Evolutionary conservation across 2,797 vertebrate species (phyloP), one percentile per base, ranked within the genome.

Genomic region (Apogon talboti): DNA sequence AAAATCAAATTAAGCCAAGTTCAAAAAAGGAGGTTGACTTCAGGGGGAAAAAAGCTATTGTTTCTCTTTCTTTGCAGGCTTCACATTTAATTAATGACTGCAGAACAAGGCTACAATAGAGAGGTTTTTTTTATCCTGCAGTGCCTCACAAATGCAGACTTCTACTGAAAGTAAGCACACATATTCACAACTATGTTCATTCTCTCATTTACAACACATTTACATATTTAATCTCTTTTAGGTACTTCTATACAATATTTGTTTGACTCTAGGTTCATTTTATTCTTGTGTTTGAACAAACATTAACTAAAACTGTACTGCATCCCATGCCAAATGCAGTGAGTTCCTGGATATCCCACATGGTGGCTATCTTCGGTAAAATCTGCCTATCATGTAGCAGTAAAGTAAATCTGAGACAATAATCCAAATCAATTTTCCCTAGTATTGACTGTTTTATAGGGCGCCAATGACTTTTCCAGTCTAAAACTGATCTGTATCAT

Each of bases 281-380:
- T n/a, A 24, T 42, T 13, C 13, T 40, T 50, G 33, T 48, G 44
- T 51, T 0, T 2, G 61, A 7, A 70, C 33, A 38, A 19, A 28
- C 45, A 28, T 2, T 2, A 28, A 28, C 24, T 28, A 28, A 28
- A 28, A 48, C 45, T 37, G 37, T 10, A 47, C 45, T 62, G 48
- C 45, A 64, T 79, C 74, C 59, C 51, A 57, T 67, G 30, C 71
- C 49, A 28, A 28, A 44, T 41, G 14, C 41, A 63, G 75, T 52
- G 38, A 71, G 49, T 77, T 74, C 65, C 59, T 70, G 62, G 49
- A 71, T 37, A 54, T 69, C 57, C 71, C 52, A 43, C 3, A 16
- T 41, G 61, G 68, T 37, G 55, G 74, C 24, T 45, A 9, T 10
- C 65, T 72, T 62, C 14, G 58, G 40, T 64, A 24, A 72, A 2